Evolutionary conservation across 2,888 invertebrate species (phyloP), one percentile per base, ranked within the genome.

Genomic region (Lissocephala sabroskyi): DNA sequence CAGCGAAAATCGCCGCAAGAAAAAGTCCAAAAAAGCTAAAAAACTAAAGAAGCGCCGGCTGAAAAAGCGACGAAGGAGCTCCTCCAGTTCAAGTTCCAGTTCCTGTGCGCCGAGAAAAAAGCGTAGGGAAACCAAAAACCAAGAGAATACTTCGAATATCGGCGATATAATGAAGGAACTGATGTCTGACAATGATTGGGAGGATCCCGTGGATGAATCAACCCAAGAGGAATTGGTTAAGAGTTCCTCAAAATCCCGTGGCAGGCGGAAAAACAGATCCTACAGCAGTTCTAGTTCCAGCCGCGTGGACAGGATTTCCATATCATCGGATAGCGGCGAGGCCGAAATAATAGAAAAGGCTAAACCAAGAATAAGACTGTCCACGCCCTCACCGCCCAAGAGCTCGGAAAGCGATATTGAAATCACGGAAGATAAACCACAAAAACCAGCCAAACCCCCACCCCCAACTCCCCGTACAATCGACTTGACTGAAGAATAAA

Each of bases 401-500:
- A n/a, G n/a, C n/a, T n/a, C n/a, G n/a, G n/a, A n/a, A n/a, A n/a
- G n/a, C n/a, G n/a, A n/a, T n/a, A n/a, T n/a, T n/a, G n/a, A n/a
- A n/a, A n/a, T n/a, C n/a, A n/a, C n/a, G n/a, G n/a, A n/a, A n/a
- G n/a, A n/a, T n/a, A n/a, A n/a, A n/a, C n/a, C n/a, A n/a, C n/a
- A n/a, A n/a, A n/a, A n/a, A n/a, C n/a, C n/a, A n/a, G n/a, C n/a
- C n/a, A n/a, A n/a, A n/a, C n/a, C n/a, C n/a, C n/a, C n/a, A n/a
- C n/a, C n/a, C n/a, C n/a, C 13, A 16, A 26, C 10, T 32, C 14
- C 13, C n/a, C n/a, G n/a, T n/a, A 54, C 59, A 13, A 65, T 70
- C n/a, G 70, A 70, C 54, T 60, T 74, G 51, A 70, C 75, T 43
- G 55, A 65, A 11, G 65, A 74, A 41, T 74, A 60, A 35, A 14